Conservation (phyloP, 2,797 vertebrate species). For the Sternarchorhynchus goeldii region DNA sequence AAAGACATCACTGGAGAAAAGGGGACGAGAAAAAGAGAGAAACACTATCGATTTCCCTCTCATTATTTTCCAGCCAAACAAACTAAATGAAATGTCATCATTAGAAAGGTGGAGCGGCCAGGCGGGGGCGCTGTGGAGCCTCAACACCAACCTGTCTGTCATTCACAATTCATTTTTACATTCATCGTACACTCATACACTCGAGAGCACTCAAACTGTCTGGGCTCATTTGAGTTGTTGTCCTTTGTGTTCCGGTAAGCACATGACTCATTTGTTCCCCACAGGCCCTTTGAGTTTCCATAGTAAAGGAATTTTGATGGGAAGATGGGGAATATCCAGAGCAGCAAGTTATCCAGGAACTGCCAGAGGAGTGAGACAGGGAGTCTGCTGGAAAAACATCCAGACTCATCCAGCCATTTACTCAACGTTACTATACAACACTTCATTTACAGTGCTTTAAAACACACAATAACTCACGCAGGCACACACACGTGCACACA, state of each 20-base stretch:
- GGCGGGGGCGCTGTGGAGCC: slow-evolving; percentile 51
- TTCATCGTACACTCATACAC: slow-evolving; percentile 57
- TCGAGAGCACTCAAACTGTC: neutral
- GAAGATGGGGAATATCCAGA: neutral
- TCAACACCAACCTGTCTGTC: slow-evolving; percentile 63
- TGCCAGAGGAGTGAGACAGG: no score
- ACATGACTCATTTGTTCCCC: neutral
- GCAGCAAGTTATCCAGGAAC: neutral
- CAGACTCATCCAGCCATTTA: no score
- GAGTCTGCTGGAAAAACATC: no score
- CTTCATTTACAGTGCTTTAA: no score
- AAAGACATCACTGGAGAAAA: no score
- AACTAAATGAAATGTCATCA: slow-evolving; percentile 71
- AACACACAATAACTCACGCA: no score
- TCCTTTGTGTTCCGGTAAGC: neutral
- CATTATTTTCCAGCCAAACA: slow-evolving; percentile 55
- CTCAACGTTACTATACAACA: no score
- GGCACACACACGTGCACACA: no score
- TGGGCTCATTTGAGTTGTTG: neutral
- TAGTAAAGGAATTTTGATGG: neutral
- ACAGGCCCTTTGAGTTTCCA: neutral
- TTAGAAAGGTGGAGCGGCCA: slow-evolving; percentile 60
- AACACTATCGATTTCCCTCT: slow-evolving; percentile 63
- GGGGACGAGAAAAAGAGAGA: neutral
- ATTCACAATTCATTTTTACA: slow-evolving; percentile 59